Evolutionary conservation across 1,140 invertebrate species (phyloP).

Genomic region (Drosophila biarmipes): DNA sequence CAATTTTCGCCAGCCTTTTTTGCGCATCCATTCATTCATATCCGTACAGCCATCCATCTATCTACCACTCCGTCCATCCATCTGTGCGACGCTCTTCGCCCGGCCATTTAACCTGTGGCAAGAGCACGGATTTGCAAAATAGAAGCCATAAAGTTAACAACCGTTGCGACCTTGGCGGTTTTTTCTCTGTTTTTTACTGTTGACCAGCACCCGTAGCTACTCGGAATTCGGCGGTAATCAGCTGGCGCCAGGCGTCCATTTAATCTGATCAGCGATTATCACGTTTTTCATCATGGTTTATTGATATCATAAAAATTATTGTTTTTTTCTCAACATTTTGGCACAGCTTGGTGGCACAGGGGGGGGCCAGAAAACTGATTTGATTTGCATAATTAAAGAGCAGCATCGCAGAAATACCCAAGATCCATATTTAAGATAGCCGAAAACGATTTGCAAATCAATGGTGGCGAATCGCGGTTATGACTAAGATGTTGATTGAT

Average conservation of each 20-base stretch:
- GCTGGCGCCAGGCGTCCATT: conserved; percentile 75
- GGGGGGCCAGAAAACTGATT: conserved; percentile 56
- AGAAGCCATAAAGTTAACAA: conserved; percentile 77
- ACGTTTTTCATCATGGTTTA: conserved; percentile 82
- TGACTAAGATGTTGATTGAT: conserved; percentile 63
- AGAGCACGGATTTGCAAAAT: conserved; percentile 57
- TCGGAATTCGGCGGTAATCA: conserved; percentile 66
- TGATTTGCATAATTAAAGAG: conserved; percentile 73
- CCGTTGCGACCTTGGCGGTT: conserved; percentile 72
- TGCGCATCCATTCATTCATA: conserved; percentile 51
- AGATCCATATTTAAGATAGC: conserved; percentile 75
- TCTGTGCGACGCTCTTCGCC: conserved; percentile 7
- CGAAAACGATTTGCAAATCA: conserved; percentile 70
- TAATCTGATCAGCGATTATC: conserved; percentile 82
- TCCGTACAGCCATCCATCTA: conserved; percentile 8
- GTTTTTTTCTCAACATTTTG: conserved; percentile 51
- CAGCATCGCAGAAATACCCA: conserved; percentile 48
- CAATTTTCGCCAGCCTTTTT: conserved; percentile 66
- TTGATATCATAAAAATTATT: conserved; percentile 82
- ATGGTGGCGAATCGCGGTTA: conserved; percentile 42
- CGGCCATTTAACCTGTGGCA: conserved; percentile 41
- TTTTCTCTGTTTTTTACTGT: conserved; percentile 75
- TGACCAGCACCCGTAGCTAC: conserved; percentile 69
- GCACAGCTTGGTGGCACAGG: conserved; percentile 25
- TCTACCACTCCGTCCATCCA: conserved; percentile 6